Conservation (phyloP, 2,113 vertebrate species). For the Podarcis cretensis region DNA sequence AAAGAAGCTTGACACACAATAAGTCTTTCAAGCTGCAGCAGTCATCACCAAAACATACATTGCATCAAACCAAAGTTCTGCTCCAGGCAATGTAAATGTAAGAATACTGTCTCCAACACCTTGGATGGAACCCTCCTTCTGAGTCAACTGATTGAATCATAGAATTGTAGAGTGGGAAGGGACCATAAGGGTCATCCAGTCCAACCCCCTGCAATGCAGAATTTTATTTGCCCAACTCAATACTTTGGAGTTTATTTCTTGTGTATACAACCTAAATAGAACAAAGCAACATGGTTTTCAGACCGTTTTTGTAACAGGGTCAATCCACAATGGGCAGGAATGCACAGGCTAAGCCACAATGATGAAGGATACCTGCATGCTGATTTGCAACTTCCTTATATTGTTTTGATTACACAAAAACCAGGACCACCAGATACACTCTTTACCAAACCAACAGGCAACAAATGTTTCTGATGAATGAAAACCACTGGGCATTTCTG, state of each 20-base stretch:
- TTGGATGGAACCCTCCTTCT: not conserved
- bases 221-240: no score
- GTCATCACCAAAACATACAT: not conserved
- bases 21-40: constrained; percentile 26
- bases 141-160: not conserved
- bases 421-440: not conserved
- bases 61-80: not conserved
- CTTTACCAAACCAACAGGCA: not conserved
- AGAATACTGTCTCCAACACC: accelerated
- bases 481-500: not conserved
- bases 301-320: not conserved
- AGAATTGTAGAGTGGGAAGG: no score
- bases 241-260: not conserved
- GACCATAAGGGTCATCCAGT: no score
- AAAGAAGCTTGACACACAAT: not conserved
- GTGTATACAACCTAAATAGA: accelerated
- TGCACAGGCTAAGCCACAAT: not conserved
- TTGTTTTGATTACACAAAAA: not conserved
- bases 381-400: not conserved
- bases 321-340: not conserved
- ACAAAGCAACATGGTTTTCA: accelerated
- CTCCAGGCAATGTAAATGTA: not conserved
- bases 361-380: accelerated
- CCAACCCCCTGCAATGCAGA: no score
- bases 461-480: not conserved